Evolutionary conservation across 2,113 vertebrate species (phyloP).

Genomic region (Mixornis gularis): DNA sequence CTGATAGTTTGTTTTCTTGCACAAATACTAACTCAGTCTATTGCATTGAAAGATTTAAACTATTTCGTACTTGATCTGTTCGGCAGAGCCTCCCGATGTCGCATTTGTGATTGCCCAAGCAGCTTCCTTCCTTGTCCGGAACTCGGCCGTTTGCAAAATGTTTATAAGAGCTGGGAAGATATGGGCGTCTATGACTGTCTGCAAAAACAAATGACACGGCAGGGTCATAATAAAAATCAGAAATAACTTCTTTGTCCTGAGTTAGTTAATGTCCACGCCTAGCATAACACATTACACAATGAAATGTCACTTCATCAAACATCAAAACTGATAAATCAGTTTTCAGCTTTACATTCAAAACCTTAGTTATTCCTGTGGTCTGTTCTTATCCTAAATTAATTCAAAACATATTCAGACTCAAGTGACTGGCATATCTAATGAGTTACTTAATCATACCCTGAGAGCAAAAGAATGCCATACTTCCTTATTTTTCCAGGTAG

Average conservation of each 20-base stretch:
- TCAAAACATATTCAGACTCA: background rate
- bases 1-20: background rate
- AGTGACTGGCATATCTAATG: background rate
- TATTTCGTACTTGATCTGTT: slow-evolving; percentile 86
- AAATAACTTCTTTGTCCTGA: background rate
- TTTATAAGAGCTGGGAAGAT: slow-evolving; percentile 92
- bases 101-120: slow-evolving; percentile 98
- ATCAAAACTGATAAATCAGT: background rate
- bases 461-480: background rate
- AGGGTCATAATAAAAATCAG: background rate
- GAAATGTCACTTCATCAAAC: background rate
- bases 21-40: background rate
- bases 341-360: background rate
- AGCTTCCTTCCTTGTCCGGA: slow-evolving; percentile 95
- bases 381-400: background rate
- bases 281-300: background rate
- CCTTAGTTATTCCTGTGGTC: background rate
- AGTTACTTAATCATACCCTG: background rate
- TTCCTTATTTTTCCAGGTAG: background rate
- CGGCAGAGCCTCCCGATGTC: slow-evolving; percentile 91
- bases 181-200: slow-evolving; percentile 94
- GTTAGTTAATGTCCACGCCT: background rate
- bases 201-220: slow-evolving; percentile 12
- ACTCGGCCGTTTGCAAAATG: slow-evolving; percentile 95
- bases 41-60: background rate